Evolutionary conservation across 2,888 invertebrate genomes (phyloP).

Genomic region (Dicranocentrus wangi): DNA sequence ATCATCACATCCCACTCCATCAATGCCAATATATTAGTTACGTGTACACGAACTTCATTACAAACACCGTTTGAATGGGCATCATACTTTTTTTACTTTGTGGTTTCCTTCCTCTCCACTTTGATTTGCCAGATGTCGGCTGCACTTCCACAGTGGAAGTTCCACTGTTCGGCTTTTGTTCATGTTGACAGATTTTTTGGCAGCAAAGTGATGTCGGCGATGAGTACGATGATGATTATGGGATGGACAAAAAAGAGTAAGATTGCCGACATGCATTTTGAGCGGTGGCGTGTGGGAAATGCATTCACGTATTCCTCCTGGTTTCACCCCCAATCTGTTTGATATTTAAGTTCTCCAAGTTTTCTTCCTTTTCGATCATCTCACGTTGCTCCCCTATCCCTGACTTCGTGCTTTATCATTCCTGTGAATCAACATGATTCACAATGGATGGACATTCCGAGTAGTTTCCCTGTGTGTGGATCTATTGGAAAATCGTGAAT

Average conservation of each 20-base stretch:
- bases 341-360: background rate
- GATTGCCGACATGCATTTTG: conserved; percentile 17
- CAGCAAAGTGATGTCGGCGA: conserved; percentile 43
- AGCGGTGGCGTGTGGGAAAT: too few species aligned
- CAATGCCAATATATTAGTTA: conserved; percentile 26
- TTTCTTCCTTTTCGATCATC: conserved; percentile 23
- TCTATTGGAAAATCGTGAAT: conserved; percentile 29
- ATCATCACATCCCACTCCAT: conserved; percentile 41
- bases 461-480: conserved; percentile 24
- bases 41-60: conserved; percentile 46
- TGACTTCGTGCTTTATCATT: conserved; percentile 60
- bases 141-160: background rate
- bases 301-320: conserved; percentile 29
- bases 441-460: conserved; percentile 39
- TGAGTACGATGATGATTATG: conserved; percentile 31
- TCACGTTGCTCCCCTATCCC: conserved; percentile 53
- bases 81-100: conserved; percentile 24
- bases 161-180: background rate
- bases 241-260: conserved; percentile 46
- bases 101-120: conserved; percentile 30
- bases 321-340: conserved; percentile 19
- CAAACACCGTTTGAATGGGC: conserved; percentile 39
- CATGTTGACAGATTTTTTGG: conserved; percentile 57
- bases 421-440: conserved; percentile 45
- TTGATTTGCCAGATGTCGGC: conserved; percentile 53